A percentile compares a stretch with the other conserved stretches of the same genome.
phyloP scores from a whole-genome alignment of 2,113 vertebrate genomes.

The Proteles cristata region DNA sequence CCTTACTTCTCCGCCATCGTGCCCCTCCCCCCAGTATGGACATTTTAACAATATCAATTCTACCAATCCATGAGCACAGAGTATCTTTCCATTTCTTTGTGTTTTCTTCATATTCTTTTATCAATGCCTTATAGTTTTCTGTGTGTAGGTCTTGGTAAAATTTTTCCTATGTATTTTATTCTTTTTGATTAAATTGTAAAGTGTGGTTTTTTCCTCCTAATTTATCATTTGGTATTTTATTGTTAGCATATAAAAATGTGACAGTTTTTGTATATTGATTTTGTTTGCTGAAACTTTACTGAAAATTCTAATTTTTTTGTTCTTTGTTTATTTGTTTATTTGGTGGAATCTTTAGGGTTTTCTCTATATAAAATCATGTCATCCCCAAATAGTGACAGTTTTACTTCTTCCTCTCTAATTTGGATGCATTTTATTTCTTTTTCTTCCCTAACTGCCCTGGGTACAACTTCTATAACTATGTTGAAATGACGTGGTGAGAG shows the following conservation, averaged over 20 bases:
- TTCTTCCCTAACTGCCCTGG: neutral
- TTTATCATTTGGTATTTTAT: neutral
- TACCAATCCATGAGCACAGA: neutral
- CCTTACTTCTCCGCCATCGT: no score
- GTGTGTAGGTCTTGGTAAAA: neutral
- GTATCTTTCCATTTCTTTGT: neutral
- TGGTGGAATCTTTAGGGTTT: neutral
- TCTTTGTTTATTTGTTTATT: neutral
- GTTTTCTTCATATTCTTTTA: neutral
- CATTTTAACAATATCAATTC: neutral
- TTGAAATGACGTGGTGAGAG: neutral
- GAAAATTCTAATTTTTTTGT: neutral
- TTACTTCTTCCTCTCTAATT: neutral
- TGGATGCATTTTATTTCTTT: neutral
- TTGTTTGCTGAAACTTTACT: neutral
- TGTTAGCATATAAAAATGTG: neutral
- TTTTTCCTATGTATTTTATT: neutral
- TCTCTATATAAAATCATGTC: neutral
- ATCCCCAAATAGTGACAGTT: neutral
- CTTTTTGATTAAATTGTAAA: neutral
- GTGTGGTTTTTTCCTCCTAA: neutral
- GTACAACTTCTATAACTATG: neutral
- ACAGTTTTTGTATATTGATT: neutral
- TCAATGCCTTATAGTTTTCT: neutral
- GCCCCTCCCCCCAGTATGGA: neutral